Percentiles rank a stretch among this genome's conserved stretches.
These are phyloP conservation scores for Bacillus rossius DNA, from an alignment of 1,140 invertebrate species.

Conservation along the genomic window DNA sequence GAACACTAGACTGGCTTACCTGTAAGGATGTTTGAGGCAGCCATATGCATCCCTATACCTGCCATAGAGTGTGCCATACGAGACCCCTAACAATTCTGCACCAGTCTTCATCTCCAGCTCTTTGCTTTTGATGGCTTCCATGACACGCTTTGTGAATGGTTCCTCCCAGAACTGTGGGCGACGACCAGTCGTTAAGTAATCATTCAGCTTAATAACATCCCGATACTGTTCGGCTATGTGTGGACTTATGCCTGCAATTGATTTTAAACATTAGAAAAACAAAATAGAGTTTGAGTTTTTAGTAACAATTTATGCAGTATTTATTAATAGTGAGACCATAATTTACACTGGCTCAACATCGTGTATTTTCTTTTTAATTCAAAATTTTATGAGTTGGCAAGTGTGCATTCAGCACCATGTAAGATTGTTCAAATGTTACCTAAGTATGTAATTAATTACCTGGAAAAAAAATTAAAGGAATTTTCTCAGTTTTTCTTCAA, in stretches of 20 bases:
- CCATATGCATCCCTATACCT: slow-evolving; percentile 83
- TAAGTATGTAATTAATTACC: too few species aligned
- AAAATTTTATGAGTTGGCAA: too few species aligned
- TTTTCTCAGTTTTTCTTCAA: too few species aligned
- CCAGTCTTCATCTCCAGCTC: slow-evolving; percentile 90
- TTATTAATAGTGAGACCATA: too few species aligned
- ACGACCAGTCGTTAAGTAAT: slow-evolving; percentile 77
- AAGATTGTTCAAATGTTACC: too few species aligned
- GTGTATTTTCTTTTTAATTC: too few species aligned
- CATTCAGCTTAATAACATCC: slow-evolving; percentile 82
- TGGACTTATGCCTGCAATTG: slow-evolving; percentile 27
- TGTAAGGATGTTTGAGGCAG: slow-evolving; percentile 73
- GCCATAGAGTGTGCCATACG: slow-evolving; percentile 83
- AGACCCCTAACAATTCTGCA: slow-evolving; percentile 81
- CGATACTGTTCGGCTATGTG: slow-evolving; percentile 47
- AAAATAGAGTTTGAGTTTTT: too few species aligned
- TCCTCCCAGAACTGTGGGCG: slow-evolving; percentile 90
- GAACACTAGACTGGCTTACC: slow-evolving; percentile 49
- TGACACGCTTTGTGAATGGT: slow-evolving; percentile 70
- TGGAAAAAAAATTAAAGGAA: too few species aligned
- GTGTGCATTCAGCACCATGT: too few species aligned
- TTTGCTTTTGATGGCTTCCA: slow-evolving; percentile 85
- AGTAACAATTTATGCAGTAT: too few species aligned
- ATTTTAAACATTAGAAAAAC: too few species aligned
- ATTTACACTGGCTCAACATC: too few species aligned